Base-by-base conservation (phyloP, 2,888 invertebrate species). In the Oscheius sp. region DNA sequence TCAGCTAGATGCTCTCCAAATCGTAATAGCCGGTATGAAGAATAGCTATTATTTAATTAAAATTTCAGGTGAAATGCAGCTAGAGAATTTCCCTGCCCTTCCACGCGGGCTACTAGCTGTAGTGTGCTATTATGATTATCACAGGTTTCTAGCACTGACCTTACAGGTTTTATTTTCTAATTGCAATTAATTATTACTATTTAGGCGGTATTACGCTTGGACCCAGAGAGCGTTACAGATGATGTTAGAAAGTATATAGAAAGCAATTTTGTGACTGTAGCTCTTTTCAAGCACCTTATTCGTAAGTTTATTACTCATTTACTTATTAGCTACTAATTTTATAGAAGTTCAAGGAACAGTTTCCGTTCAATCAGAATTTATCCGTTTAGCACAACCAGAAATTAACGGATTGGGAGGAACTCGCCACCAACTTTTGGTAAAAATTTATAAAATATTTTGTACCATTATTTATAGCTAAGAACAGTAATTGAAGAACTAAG, bases 51-150 rank as follows among this genome's bases (percentile, higher is more conserved):
- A 34, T 6, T 58, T n/a, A 5, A 8, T n/a, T 39, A 61, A 4
- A 3, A 23, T 3, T 76, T 65, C 29, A 77, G 78, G 79, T 39
- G 82, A 82, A 61, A 65, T 77, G 6, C 80, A 82, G 52, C 61
- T 57, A 27, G 68, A 73, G n/a, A 72, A 79, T 52, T 81, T 77
- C 29, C 72, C 75, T 29, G 72, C 72, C 10, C 25, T 82, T 5
- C 69, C 72, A 25, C 67, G 82, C 33, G 79, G 79, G 8, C 71
- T 82, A 8, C 67, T 78, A 27, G 78, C 80, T 8, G 80, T 82
- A 12, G 69, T 78, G n/a, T 82, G 82, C 66, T 82, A 82, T 52
- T 82, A 82, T 69, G 80, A 82, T 55, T 74, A 76, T 25, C 82
- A 81, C 45, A 63, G 78, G 48, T 65, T 75, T 29, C 34, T 63